These are phyloP conservation scores for Chymomyza fuscimana DNA, from an alignment of 2,888 invertebrate genomes.

Conservation along the genomic window DNA sequence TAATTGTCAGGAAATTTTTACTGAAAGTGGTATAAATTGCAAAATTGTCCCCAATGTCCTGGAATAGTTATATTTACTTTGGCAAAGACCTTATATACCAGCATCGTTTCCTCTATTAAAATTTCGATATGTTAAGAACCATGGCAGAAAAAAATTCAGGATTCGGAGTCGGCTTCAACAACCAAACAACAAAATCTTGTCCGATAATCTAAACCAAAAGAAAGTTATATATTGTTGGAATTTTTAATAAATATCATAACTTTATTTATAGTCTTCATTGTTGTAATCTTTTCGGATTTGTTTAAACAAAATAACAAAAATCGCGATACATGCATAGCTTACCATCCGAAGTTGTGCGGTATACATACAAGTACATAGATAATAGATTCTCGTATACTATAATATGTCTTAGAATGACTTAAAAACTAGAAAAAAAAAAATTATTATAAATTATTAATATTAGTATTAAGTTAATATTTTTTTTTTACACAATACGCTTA, in stretches of 20 bases:
- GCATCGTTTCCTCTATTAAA: no score
- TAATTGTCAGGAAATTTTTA: no score
- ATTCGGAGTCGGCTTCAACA: no score
- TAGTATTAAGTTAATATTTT: not conserved
- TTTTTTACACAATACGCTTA: not conserved
- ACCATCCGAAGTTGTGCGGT: slow-evolving; percentile 17
- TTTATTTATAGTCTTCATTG: slow-evolving; percentile 61
- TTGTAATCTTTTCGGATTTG: slow-evolving; percentile 14
- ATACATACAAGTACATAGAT: not conserved
- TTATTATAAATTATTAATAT: slow-evolving; percentile 10
- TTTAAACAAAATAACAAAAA: slow-evolving; percentile 47
- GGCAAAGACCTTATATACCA: no score
- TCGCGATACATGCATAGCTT: slow-evolving; percentile 28
- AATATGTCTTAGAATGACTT: slow-evolving; percentile 10
- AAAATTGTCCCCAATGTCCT: no score
- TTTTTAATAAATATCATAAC: slow-evolving; percentile 64
- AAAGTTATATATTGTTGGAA: not conserved
- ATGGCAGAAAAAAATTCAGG: no score
- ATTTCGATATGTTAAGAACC: no score
- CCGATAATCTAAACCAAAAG: no score
- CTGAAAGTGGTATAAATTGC: no score
- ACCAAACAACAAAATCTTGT: not conserved
- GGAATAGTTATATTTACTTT: no score
- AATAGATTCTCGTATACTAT: not conserved
- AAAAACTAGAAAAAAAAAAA: slow-evolving; percentile 9